A percentile compares a stretch with the other conserved stretches of the same genome.
Evolutionary conservation across 2,797 vertebrate species (phyloP).

Genomic region (Sebastes hopkinsi): DNA sequence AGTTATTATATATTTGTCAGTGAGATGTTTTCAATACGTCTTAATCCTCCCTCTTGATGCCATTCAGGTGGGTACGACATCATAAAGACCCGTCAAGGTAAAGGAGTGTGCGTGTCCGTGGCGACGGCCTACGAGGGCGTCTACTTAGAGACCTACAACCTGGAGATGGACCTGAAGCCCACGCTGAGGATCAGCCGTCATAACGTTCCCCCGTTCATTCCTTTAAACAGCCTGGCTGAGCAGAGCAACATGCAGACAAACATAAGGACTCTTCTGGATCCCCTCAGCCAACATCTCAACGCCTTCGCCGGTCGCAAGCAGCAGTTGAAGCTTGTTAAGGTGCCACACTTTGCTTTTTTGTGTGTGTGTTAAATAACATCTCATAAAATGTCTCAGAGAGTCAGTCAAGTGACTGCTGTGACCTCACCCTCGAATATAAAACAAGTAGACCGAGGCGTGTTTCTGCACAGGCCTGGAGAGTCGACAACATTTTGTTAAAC

Average conservation of each 20-base stretch:
- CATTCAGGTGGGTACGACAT: slow-evolving; percentile 78
- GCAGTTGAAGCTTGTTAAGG: slow-evolving; percentile 88
- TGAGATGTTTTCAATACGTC: not conserved
- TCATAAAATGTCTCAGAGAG: not conserved
- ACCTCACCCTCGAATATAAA: not conserved
- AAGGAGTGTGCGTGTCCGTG: slow-evolving; percentile 83
- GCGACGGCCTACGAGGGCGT: slow-evolving; percentile 84
- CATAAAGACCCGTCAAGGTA: slow-evolving; percentile 62
- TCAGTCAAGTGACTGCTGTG: not conserved
- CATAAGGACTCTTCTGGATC: slow-evolving; percentile 81
- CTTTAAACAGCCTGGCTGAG: slow-evolving; percentile 79
- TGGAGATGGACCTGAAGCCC: slow-evolving; percentile 83
- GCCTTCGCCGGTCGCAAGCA: slow-evolving; percentile 86
- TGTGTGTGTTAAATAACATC: not conserved
- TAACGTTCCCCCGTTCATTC: slow-evolving; percentile 88
- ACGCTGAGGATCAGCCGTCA: slow-evolving; percentile 82
- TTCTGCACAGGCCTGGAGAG: not conserved
- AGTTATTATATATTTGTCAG: not conserved
- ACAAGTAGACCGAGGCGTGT: not conserved
- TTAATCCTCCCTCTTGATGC: not conserved
- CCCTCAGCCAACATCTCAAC: slow-evolving; percentile 84
- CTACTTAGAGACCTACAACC: slow-evolving; percentile 86
- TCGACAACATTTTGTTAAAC: not conserved
- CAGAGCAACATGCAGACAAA: slow-evolving; percentile 77
- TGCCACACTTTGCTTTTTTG: slow-evolving; percentile 47